Evolutionary conservation across 2,888 invertebrate genomes (phyloP), one percentile per base, ranked within the genome.

Genomic region (Ennomos quercinarius): DNA sequence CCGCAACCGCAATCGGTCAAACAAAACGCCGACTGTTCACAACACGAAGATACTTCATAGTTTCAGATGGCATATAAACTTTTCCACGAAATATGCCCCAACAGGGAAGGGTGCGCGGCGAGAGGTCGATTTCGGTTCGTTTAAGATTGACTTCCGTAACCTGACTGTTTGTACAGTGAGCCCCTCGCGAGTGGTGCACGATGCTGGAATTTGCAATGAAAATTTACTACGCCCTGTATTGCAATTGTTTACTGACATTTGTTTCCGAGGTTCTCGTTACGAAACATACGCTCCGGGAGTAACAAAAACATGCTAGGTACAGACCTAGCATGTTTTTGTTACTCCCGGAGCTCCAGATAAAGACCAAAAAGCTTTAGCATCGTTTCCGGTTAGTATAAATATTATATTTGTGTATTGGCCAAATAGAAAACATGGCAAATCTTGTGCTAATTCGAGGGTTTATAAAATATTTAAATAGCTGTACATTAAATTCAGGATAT

Each of bases 141-240:
- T 91, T 89, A 91, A 90, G 90, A 89, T 88, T 86, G 89, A 89
- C 87, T 86, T 88, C 85, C 84, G 89, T 89, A 88, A 89, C 85
- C 81, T 80, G 83, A 77, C 78, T 88, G 86, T 90, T 89, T 91
- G 89, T 83, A 76, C 74, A 86, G 77, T 72, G 73, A 76, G 72
- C 77, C 83, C 76, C 78, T 77, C 78, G 78, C 80, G 80, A 79
- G 75, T 82, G 81, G 77, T 77, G 83, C 78, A 87, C 89, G 84
- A 84, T 84, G 81, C 79, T 84, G 79, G 89, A 90, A 89, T 89
- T 89, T 89, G 89, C 88, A 88, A 90, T 89, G 89, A 89, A 89
- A 89, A 89, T 90, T 85, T 84, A 83, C 83, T 81, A 76, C 81
- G 84, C 82, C 83, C 80, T 87, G 82, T 83, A 83, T 74, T 87